A percentile compares a stretch with the other conserved stretches of the same genome.
Conservation (phyloP, 2,888 invertebrate species). For the Zaprionus obscuricornis region DNA sequence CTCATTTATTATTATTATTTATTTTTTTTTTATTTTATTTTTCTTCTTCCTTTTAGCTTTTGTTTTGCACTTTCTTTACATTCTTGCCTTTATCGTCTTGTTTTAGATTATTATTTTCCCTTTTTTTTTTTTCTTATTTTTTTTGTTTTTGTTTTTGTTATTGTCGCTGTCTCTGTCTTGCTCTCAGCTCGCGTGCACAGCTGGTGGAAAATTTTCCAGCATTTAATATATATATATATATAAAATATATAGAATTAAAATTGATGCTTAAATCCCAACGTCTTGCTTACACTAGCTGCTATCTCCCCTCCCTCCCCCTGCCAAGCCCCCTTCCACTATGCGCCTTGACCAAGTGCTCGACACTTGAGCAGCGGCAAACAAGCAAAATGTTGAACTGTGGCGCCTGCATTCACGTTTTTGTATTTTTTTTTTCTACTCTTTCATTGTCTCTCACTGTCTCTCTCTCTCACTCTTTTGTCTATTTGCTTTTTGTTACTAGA, state of each 20-base stretch:
- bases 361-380: not conserved
- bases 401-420: constrained; percentile 54
- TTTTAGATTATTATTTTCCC: constrained; percentile 44
- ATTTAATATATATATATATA: constrained; percentile 57
- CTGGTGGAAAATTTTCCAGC: constrained; percentile 75
- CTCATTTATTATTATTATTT: constrained; percentile 1
- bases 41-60: constrained; percentile 46
- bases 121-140: constrained; percentile 21
- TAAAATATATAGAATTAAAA: constrained; percentile 66
- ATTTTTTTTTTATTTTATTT: constrained; percentile 51
- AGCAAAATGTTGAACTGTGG: constrained; percentile 40
- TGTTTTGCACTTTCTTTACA: constrained; percentile 34
- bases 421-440: constrained; percentile 18
- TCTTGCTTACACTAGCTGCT: constrained; percentile 1
- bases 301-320: not conserved
- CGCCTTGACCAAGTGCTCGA: no score
- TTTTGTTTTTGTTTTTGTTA: constrained; percentile 28
- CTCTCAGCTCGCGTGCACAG: constrained; percentile 54
- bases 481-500: constrained; percentile 23
- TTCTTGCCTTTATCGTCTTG: constrained; percentile 28
- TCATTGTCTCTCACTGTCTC: constrained; percentile 15
- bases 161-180: constrained; percentile 20
- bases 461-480: not conserved
- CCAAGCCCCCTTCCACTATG: no score
- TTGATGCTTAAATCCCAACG: constrained; percentile 58